Evolutionary conservation across 2,797 vertebrate species (phyloP), one percentile per base, ranked within the genome.

Genomic region (Holocentrus rufus): DNA sequence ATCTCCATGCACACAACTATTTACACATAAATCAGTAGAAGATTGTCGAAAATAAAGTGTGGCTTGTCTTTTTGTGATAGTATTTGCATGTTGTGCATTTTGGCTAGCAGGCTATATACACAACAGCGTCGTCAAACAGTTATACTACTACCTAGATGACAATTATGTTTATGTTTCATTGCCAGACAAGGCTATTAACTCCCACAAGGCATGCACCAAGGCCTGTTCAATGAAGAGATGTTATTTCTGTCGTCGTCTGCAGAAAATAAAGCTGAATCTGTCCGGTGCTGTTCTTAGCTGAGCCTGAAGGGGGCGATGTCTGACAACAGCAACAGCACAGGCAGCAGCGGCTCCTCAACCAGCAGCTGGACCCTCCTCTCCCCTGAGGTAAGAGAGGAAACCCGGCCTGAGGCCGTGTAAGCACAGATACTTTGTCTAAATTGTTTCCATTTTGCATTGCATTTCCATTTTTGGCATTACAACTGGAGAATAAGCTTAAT

Each of bases 301-400:
- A 87, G 84, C 89, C 92, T 88, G 83, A 34, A 82, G 91, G 69
- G 88, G 90, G 86, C 85, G 69, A 98, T 98, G 97, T 95, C 95
- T 5, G 95, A 96, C 89, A 89, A 93, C 81, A 90, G 90, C 57
- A 89, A 87, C 61, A 92, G 91, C 79, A 91, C 90, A 7, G 93
- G 93, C 63, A 94, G 93, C 74, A 92, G 87, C 7, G 95, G 95
- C 74, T 93, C 95, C 69, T 93, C 94, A 0, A 95, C 92, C 61
- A 93, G 94, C 87, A 95, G 94, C 90, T 96, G 96, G 96, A 96
- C 97, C 68, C 93, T 96, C 65, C 93, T 95, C 0, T 95, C 95
- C 42, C 85, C 94, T 0, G 95, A 98, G 96, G 97, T 96, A 88
- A 86, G 74, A 39, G 67, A 56, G 61, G 52, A 50, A 64, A 59